phyloP scores from a whole-genome alignment of 2,113 vertebrate genomes.

The Sorex fumeus region DNA sequence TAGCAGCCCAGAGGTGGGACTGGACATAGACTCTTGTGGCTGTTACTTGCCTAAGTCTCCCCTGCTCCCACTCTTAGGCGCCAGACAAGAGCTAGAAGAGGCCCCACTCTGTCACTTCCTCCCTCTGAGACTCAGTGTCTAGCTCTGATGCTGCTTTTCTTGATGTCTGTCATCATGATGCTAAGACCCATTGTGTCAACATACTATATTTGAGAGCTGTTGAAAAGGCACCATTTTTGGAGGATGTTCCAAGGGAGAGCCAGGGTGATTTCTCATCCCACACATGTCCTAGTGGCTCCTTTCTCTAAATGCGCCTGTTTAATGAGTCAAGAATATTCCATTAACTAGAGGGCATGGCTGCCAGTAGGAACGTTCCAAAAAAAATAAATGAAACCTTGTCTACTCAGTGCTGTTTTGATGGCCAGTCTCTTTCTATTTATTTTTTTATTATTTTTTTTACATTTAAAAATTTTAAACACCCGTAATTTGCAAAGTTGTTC shows the following conservation, averaged over 20 bases:
- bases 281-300: conserved; percentile 15
- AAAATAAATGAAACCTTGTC: conserved; percentile 82
- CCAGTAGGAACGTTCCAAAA: conserved; percentile 76
- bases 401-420: conserved; percentile 77
- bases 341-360: conserved; percentile 72
- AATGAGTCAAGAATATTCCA: conserved; percentile 82
- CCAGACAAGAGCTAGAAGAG: neutral
- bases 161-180: neutral
- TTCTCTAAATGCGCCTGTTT: conserved; percentile 69
- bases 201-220: neutral
- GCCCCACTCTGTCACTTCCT: conserved; percentile 3
- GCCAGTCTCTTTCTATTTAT: conserved; percentile 59
- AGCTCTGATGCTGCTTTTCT: neutral
- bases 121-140: neutral
- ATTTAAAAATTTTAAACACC: neutral
- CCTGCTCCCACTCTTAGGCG: neutral
- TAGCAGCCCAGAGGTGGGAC: neutral
- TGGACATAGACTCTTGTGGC: neutral
- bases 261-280: conserved; percentile 26
- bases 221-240: conserved; percentile 49
- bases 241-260: neutral
- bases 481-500: no score
- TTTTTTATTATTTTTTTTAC: neutral
- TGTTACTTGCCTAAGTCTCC: neutral
- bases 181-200: neutral